Base-by-base conservation (phyloP, 2,113 vertebrate species). In the Corydoras maculifer region DNA sequence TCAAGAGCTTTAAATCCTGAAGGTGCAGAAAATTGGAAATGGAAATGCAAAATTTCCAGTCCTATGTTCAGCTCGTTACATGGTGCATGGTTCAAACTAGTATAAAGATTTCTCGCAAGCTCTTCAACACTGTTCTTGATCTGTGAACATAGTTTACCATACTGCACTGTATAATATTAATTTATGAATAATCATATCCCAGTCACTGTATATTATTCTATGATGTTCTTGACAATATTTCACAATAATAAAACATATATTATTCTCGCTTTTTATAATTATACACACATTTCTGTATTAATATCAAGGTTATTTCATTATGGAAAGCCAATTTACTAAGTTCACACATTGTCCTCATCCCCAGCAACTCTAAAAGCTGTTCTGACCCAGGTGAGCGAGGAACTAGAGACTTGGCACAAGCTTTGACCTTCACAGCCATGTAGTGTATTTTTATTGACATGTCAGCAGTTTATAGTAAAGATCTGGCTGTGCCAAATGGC, bases 381-480 rank as follows among this genome's bases (percentile, higher is more conserved):
- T 15, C 43, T 74, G 62, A 69, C 68, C 14, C 62, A 63, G 35
- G 51, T 2, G 51, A 31, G 18, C 62, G 62, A 68, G 66, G 58
- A 72, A 53, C 30, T 68, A 54, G 61, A 61, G 69, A 58, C 59
- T 69, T 75, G 77, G 65, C 63, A 73, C 69, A 18, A 68, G 0
- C 0, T 51, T 72, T 79, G 87, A 91, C 91, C 90, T 93, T 92
- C 86, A 82, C 68, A 35, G 54, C 64, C 65, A 59, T 63, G 49
- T 60, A 48, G 60, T 70, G 61, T 25, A 59, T 65, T 49, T 74
- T 82, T 67, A 76, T 67, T 76, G 80, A 69, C 69, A 68, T 62
- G 60, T 82, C 80, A 79, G 76, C 80, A 78, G 61, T 64, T 65
- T 43, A 48, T 63, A 63, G 13, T 58, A 74, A 61, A 60, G 74